These are phyloP conservation scores for Agonum fuliginosum DNA, from an alignment of 2,888 invertebrate species.

Conservation along the genomic window DNA sequence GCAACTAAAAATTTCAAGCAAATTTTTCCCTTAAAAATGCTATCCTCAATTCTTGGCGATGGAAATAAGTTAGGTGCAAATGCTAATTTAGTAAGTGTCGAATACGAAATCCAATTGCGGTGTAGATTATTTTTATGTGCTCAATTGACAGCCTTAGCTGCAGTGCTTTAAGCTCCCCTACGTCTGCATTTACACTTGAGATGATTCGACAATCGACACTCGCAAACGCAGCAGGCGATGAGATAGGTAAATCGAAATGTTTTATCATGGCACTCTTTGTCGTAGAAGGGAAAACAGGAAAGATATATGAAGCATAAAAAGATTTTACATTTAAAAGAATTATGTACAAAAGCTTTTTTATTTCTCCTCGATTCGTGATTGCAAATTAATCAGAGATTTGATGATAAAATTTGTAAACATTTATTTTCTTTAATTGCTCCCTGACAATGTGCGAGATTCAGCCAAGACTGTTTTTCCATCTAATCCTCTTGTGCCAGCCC, in stretches of 20 bases:
- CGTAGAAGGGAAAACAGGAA: too few species aligned
- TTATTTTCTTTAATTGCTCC: too few species aligned
- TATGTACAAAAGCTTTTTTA: too few species aligned
- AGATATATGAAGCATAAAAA: too few species aligned
- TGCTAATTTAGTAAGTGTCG: slow-evolving; percentile 52
- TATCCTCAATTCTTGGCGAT: not conserved
- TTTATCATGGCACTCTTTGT: too few species aligned
- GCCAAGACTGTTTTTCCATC: too few species aligned
- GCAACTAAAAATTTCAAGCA: not conserved
- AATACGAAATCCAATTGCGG: slow-evolving; percentile 45
- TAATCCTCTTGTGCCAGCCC: too few species aligned
- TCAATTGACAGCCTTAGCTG: slow-evolving; percentile 13
- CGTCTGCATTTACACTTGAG: slow-evolving; percentile 2
- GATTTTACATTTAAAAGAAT: too few species aligned
- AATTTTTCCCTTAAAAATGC: not conserved
- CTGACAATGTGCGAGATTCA: too few species aligned
- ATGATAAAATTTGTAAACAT: too few species aligned
- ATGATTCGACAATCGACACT: slow-evolving; percentile 6
- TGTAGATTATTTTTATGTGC: slow-evolving; percentile 58
- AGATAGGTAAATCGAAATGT: slow-evolving; percentile 31
- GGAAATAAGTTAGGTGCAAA: slow-evolving; percentile 12
- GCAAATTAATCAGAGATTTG: too few species aligned
- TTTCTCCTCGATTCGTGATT: too few species aligned
- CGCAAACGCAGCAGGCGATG: slow-evolving; percentile 9
- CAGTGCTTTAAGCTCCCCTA: slow-evolving; percentile 42